Conservation (phyloP, 2,797 vertebrate genomes). For the Lepus townsendii region DNA sequence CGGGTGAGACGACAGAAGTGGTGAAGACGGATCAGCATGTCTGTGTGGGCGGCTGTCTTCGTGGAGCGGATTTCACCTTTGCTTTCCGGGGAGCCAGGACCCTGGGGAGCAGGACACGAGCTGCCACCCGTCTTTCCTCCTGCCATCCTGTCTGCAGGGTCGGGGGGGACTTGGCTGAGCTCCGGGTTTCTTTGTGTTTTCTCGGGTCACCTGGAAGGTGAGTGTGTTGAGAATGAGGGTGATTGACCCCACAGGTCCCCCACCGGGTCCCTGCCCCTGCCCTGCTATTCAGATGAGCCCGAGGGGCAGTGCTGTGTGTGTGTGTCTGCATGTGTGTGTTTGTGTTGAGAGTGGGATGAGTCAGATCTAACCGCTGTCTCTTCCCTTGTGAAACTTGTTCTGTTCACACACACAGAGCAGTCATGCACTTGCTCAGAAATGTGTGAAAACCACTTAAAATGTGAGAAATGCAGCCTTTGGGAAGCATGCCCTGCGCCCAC, state of each 20-base stretch:
- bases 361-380: slow-evolving; percentile 65
- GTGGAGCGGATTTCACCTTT: background rate
- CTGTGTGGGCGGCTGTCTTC: background rate
- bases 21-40: background rate
- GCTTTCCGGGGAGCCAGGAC: background rate
- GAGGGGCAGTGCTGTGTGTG: background rate
- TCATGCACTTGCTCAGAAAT: slow-evolving; percentile 69
- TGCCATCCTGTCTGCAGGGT: background rate
- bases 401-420: slow-evolving; percentile 44
- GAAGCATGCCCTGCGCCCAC: background rate
- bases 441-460: slow-evolving; percentile 77
- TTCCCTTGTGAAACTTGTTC: slow-evolving; percentile 68
- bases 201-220: background rate
- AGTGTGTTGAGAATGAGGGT: background rate
- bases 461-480: slow-evolving; percentile 52
- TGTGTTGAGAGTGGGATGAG: slow-evolving; percentile 48
- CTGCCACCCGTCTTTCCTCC: background rate
- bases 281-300: background rate
- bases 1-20: slow-evolving; percentile 66
- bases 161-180: background rate
- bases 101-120: background rate
- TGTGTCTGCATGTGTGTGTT: background rate
- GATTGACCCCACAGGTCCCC: background rate
- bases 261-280: background rate
- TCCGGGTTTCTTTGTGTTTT: background rate